Conservation (phyloP, 30 jellyfish, hydroid and myxozoan species). For the Phacellophora camtschatica region DNA sequence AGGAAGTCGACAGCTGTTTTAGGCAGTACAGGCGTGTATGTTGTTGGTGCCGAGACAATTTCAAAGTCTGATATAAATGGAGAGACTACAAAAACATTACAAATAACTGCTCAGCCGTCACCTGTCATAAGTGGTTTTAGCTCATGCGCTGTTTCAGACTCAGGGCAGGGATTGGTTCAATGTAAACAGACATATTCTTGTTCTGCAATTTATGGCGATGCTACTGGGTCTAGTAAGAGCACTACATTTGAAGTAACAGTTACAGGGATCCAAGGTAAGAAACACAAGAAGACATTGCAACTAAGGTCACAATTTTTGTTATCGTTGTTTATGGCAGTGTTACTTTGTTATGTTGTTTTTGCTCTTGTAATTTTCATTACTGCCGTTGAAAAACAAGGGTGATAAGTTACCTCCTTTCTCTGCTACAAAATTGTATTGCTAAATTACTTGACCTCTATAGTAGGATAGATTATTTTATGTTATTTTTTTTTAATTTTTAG, state of each 20-base stretch:
- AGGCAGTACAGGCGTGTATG: conserved; percentile 2
- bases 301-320: background rate
- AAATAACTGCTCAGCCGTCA: conserved; percentile 25
- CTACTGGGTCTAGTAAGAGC: background rate
- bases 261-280: conserved; percentile 34
- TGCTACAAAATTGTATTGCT: no score
- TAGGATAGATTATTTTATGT: no score
- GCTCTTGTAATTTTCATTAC: background rate
- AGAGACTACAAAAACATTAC: background rate
- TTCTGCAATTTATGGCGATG: conserved; percentile 8
- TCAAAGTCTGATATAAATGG: conserved; percentile 3
- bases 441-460: no score
- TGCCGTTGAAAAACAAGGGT: background rate
- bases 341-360: no score
- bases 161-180: conserved; percentile 1
- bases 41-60: background rate
- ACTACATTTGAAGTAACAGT: background rate
- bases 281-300: background rate
- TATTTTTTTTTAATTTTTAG: no score
- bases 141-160: background rate
- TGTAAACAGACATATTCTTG: conserved; percentile 27
- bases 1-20: background rate
- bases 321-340: background rate
- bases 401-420: no score
- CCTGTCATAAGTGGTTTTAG: background rate